Percentiles rank a stretch among this genome's conserved stretches.
These are phyloP conservation scores for Urophycis tenuis DNA, from an alignment of 2,797 vertebrate species.

Conservation along the genomic window DNA sequence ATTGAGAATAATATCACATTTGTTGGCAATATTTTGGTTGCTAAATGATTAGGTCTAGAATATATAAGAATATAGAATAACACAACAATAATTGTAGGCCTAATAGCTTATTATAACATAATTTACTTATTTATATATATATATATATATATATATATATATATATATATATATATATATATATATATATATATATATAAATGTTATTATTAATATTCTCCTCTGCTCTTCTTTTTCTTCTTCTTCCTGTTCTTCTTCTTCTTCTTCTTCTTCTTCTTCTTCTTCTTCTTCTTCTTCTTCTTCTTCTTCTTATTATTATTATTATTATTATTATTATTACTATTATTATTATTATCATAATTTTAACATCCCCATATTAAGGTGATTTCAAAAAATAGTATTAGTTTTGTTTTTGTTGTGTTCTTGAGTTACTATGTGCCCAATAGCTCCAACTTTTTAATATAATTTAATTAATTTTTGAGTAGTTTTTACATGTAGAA, in stretches of 20 bases:
- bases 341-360: neutral
- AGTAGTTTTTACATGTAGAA: slow-evolving; percentile 26
- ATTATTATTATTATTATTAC: neutral
- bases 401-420: slow-evolving; percentile 26
- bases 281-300: neutral
- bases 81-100: no score
- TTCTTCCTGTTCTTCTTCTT: neutral
- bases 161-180: no score
- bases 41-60: no score
- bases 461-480: no score
- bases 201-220: neutral
- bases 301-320: neutral
- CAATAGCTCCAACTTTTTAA: neutral
- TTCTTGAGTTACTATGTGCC: slow-evolving; percentile 17
- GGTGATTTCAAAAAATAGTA: neutral
- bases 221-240: neutral
- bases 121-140: no score
- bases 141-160: no score
- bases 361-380: neutral
- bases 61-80: no score
- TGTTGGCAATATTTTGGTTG: neutral
- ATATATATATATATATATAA: no score
- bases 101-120: no score
- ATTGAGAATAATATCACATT: neutral
- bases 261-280: neutral